Conservation (phyloP, 2,113 vertebrate species). For the Hystrix cristata region DNA sequence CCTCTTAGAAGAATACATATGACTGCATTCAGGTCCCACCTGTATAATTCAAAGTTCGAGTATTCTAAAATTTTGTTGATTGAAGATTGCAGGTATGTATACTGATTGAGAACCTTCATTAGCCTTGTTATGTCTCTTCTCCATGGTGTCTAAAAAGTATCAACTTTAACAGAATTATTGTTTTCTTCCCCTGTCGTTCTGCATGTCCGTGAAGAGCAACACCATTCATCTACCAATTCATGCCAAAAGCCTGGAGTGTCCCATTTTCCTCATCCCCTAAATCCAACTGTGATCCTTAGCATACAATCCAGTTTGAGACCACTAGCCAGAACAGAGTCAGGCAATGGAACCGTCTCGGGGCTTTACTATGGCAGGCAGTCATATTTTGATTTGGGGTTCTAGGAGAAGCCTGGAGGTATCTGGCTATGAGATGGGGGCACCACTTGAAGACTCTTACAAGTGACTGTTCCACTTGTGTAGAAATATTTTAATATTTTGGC, state of each 20-base stretch:
- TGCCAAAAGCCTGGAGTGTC: neutral
- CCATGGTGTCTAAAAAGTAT: neutral
- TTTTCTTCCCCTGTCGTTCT: neutral
- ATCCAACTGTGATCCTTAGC: neutral
- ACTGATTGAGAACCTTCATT: neutral
- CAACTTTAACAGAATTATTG: constrained; percentile 11
- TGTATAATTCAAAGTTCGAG: neutral
- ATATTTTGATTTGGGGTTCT: neutral
- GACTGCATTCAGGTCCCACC: neutral
- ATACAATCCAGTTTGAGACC: neutral
- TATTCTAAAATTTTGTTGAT: neutral
- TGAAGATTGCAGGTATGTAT: neutral
- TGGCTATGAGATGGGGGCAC: neutral
- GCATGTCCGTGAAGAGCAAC: neutral
- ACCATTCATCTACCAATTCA: neutral
- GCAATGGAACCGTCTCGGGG: neutral
- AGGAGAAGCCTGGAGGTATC: neutral
- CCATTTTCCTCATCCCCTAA: neutral
- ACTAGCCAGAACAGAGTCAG: neutral
- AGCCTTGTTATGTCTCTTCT: neutral
- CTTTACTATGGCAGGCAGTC: neutral
- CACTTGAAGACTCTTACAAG: neutral
- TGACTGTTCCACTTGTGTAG: neutral
- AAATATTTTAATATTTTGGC: constrained; percentile 2
- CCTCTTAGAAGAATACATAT: neutral